Conservation (phyloP, 2,797 vertebrate species). For the Hippocampus kuda region DNA sequence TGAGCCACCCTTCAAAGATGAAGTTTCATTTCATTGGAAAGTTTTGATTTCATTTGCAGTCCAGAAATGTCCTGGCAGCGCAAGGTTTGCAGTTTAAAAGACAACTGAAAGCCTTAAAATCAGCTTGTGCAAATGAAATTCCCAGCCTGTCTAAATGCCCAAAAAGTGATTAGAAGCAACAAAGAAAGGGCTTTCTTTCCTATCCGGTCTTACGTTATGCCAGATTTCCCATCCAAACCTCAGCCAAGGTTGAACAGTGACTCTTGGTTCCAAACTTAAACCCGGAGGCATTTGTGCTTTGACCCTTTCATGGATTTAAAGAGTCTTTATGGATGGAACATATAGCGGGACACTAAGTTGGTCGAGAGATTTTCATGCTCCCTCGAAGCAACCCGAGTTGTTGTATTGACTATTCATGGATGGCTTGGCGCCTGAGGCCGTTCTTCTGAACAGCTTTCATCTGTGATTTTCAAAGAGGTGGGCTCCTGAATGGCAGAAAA, state of each 20-base stretch:
- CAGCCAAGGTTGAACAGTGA: conserved; percentile 27
- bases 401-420: conserved; percentile 43
- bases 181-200: background rate
- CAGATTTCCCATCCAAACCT: conserved; percentile 28
- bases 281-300: conserved; percentile 30
- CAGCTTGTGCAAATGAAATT: no score
- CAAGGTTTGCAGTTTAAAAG: no score
- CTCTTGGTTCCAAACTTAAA: conserved; percentile 18
- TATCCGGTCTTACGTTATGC: conserved; percentile 3
- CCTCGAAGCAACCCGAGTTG: conserved; percentile 50
- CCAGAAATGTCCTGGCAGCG: no score
- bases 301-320: conserved; percentile 46
- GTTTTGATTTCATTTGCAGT: no score
- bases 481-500: conserved; percentile 39
- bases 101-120: no score
- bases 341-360: conserved; percentile 47
- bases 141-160: no score
- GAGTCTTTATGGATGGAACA: conserved; percentile 37
- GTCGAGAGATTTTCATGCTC: conserved; percentile 52
- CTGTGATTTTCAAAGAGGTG: conserved; percentile 38
- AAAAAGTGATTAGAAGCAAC: no score
- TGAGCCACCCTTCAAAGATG: no score
- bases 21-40: no score
- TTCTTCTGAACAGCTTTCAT: conserved; percentile 55
- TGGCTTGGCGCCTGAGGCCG: conserved; percentile 49